These are phyloP conservation scores for Leptodactylus fallax DNA, from an alignment of 2,797 vertebrate species.

Conservation along the genomic window DNA sequence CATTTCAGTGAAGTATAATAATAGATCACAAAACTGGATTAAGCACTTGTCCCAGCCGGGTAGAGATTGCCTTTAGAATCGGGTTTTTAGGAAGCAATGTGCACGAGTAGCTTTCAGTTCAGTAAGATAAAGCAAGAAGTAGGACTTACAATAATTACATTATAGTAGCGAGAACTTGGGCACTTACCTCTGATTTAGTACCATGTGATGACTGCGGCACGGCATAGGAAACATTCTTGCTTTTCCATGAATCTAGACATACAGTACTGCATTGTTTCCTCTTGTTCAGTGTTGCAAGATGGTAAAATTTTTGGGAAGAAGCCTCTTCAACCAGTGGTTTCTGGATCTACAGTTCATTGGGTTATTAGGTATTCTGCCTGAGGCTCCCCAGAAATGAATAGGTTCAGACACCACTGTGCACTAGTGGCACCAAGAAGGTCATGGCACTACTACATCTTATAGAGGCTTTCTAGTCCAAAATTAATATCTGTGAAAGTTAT, in stretches of 20 bases:
- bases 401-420: no score
- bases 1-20: constrained; percentile 12
- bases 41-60: background rate
- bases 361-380: no score
- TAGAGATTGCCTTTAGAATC: background rate
- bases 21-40: constrained; percentile 25
- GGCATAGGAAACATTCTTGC: background rate
- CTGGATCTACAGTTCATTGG: background rate
- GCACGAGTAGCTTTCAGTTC: background rate
- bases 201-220: no score
- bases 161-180: background rate
- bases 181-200: background rate
- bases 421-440: background rate
- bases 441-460: background rate
- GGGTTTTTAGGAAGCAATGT: background rate
- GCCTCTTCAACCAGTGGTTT: background rate
- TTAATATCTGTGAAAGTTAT: background rate
- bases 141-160: background rate
- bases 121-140: background rate
- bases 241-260: background rate
- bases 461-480: background rate
- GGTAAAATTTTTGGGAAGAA: background rate
- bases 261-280: background rate
- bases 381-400: no score
- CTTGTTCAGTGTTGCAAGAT: background rate